These are phyloP conservation scores for Xestia c-nigrum DNA, from an alignment of 2,888 invertebrate species.

Conservation along the genomic window DNA sequence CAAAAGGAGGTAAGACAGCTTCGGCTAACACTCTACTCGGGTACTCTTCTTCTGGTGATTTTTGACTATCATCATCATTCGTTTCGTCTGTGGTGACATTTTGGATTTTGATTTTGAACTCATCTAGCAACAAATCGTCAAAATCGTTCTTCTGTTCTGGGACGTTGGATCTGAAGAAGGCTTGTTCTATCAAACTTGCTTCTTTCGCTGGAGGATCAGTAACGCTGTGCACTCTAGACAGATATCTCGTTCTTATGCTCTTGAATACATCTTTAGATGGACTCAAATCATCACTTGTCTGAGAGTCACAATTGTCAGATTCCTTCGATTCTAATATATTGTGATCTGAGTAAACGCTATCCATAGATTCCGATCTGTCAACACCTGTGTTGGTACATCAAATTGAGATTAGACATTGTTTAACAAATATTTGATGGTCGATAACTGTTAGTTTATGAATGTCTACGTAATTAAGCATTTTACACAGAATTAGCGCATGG, in stretches of 20 bases:
- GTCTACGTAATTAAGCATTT: slow-evolving; percentile 74
- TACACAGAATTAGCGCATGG: slow-evolving; percentile 87
- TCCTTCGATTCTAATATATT: slow-evolving; percentile 76
- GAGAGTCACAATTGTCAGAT: slow-evolving; percentile 76
- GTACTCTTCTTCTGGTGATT: slow-evolving; percentile 63
- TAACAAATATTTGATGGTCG: slow-evolving; percentile 64
- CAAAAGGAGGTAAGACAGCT: slow-evolving; percentile 72
- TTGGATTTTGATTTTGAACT: slow-evolving; percentile 77
- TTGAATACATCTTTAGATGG: slow-evolving; percentile 84
- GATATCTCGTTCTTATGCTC: slow-evolving; percentile 84
- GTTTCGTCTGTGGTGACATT: slow-evolving; percentile 84
- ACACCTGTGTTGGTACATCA: slow-evolving; percentile 87
- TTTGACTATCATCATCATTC: slow-evolving; percentile 76
- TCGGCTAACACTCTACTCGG: slow-evolving; percentile 68
- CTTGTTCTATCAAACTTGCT: slow-evolving; percentile 81
- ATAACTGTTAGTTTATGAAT: slow-evolving; percentile 75
- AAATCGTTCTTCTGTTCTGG: slow-evolving; percentile 65
- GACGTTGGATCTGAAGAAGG: slow-evolving; percentile 78
- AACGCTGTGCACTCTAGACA: slow-evolving; percentile 85
- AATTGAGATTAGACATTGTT: slow-evolving; percentile 82
- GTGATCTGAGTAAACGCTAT: slow-evolving; percentile 82
- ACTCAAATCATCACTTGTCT: slow-evolving; percentile 74
- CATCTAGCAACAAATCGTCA: slow-evolving; percentile 52
- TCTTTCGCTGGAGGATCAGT: slow-evolving; percentile 79
- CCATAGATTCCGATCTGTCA: slow-evolving; percentile 85